Evolutionary conservation across 2,888 invertebrate genomes (phyloP).

Genomic region (Chironomus riparius): DNA sequence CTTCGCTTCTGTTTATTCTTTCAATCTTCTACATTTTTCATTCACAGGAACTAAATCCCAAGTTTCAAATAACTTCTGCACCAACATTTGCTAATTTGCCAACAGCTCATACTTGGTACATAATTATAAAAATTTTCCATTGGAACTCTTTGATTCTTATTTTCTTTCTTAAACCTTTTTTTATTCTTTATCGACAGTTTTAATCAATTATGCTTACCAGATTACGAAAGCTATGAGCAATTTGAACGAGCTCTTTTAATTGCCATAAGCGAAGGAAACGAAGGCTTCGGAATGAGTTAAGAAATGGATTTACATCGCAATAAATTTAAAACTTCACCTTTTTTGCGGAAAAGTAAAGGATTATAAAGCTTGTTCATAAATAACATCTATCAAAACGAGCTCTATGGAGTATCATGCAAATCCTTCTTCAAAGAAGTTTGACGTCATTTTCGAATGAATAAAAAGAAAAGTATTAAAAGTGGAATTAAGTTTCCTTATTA

Average conservation of each 20-base stretch:
- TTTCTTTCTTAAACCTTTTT: not conserved
- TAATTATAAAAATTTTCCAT: no score
- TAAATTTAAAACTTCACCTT: not conserved
- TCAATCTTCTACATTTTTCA: not conserved
- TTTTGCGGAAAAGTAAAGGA: no score
- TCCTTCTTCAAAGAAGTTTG: no score
- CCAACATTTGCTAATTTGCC: constrained; percentile 85
- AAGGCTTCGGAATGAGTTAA: constrained; percentile 69
- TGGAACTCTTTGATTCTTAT: no score
- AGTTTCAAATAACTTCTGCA: constrained; percentile 85
- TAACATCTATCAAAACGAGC: no score
- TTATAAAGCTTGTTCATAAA: no score
- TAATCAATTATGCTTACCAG: constrained; percentile 91
- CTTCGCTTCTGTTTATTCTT: no score
- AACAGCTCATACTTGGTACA: constrained; percentile 86
- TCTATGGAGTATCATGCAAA: no score
- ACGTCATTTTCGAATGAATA: no score
- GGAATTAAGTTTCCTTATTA: no score
- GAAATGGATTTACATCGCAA: not conserved
- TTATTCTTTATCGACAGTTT: constrained; percentile 58
- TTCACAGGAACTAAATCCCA: constrained; percentile 68
- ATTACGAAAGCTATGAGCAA: constrained; percentile 88
- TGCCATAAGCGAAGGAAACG: constrained; percentile 91
- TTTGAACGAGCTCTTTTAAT: constrained; percentile 82
- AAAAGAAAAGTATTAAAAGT: no score